These are phyloP conservation scores for Nycticryphes semicollaris DNA, from an alignment of 2,113 vertebrate species.

Conservation along the genomic window DNA sequence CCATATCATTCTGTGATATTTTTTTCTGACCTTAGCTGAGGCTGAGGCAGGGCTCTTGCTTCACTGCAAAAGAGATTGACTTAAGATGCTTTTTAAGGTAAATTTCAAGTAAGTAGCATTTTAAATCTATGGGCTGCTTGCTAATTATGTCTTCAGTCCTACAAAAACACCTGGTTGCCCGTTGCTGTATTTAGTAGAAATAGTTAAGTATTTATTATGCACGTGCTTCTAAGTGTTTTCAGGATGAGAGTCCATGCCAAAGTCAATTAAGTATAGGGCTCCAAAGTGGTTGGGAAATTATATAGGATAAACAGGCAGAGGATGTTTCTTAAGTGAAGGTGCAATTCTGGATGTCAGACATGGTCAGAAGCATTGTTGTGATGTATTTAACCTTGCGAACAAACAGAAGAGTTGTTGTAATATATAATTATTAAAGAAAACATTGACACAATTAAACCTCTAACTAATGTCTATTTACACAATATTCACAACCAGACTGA, in stretches of 20 bases:
- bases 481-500: conserved; percentile 2
- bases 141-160: conserved; percentile 14
- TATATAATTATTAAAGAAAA: conserved; percentile 45
- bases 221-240: conserved; percentile 30
- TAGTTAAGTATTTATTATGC: conserved; percentile 30
- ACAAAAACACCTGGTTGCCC: neutral
- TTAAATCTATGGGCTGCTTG: neutral
- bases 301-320: conserved; percentile 30
- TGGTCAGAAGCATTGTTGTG: conserved; percentile 23
- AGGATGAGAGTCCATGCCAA: conserved; percentile 20
- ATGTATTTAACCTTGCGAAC: conserved; percentile 20
- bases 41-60: neutral
- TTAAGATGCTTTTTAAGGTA: neutral
- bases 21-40: neutral
- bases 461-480: conserved; percentile 58
- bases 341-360: conserved; percentile 26
- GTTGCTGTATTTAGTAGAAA: conserved; percentile 19
- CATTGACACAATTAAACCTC: conserved; percentile 40
- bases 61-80: neutral
- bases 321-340: conserved; percentile 59
- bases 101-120: conserved; percentile 6
- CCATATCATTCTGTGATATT: too few species aligned
- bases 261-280: conserved; percentile 28
- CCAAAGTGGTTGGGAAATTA: conserved; percentile 47
- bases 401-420: conserved; percentile 18